Evolutionary conservation across 2,113 vertebrate species (phyloP).

Genomic region (Micronycteris hirsuta): DNA sequence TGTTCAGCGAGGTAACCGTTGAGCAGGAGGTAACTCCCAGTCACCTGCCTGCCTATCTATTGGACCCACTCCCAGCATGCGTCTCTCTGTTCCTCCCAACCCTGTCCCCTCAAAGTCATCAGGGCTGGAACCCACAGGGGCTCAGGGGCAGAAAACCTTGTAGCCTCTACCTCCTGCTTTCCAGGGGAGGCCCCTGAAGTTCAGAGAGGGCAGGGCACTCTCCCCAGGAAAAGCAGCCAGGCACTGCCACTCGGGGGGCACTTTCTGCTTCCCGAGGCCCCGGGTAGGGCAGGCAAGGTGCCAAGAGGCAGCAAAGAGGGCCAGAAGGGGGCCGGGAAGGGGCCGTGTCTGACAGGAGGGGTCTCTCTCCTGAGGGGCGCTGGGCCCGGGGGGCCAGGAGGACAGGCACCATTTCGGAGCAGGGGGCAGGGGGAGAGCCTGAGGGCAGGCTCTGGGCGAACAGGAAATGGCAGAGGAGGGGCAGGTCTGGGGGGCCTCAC

Average conservation of each 20-base stretch:
- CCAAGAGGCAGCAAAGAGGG: not conserved
- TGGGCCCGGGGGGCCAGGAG: rapidly evolving
- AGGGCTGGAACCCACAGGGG: not conserved
- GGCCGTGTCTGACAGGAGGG: too few relatives aligned
- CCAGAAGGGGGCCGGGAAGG: not conserved
- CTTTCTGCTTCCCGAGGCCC: not conserved
- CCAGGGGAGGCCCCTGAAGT: not conserved
- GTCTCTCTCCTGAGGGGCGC: not conserved
- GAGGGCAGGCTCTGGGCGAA: not conserved
- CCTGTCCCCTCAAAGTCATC: not conserved
- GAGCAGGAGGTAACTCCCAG: not conserved
- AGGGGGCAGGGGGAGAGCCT: not conserved
- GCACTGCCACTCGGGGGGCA: not conserved
- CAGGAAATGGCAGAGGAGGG: not conserved
- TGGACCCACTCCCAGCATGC: not conserved
- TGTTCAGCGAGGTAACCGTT: not conserved
- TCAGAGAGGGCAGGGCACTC: not conserved
- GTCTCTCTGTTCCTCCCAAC: not conserved
- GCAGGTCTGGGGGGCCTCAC: not conserved
- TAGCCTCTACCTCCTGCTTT: not conserved
- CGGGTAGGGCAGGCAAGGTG: not conserved
- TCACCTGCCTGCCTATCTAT: not conserved
- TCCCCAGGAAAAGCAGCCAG: not conserved
- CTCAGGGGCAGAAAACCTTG: not conserved
- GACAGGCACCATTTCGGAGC: not conserved